Base-by-base conservation (phyloP, 2,888 invertebrate genomes). In the Xanthia togata region DNA sequence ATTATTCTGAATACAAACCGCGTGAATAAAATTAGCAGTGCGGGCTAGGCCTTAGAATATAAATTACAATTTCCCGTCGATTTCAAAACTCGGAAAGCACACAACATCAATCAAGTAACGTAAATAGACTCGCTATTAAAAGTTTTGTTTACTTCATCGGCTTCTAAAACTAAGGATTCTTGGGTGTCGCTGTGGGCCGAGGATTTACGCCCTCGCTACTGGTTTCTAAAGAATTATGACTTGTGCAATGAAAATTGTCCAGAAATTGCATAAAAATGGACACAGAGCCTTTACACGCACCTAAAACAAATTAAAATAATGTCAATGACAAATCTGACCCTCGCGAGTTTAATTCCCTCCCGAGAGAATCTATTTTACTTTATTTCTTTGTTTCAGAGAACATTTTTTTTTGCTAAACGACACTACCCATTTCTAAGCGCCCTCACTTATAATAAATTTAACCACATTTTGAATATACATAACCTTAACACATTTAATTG, bases 51-150 rank as follows among this genome's bases (percentile, higher is more conserved):
- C 44, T 47, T 17, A 50, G 50, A 62, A 72, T 53, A 79, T 79
- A 85, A 87, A 83, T 87, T 76, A 68, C 75, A 79, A 83, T 87
- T 87, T 82, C 41, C 53, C 68, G 53, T 65, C 60, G 78, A 81
- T 81, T 78, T 76, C 17, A n/a, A 60, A 80, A 78, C 76, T 85
- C 76, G 64, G 41, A 73, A 74, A 86, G 64, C 84, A 88, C 67
- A 87, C 87, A 87, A 85, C 88, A 87, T 87, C 87, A 87, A 87
- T 87, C 87, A 88, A 81, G 65, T 26, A 60, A 76, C 60, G 67
- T 72, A 81, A 87, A 82, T 86, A 88, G 64, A 75, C 26, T 78
- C 65, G 70, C 78, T 79, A 72, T 63, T 73, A 41, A 60, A 88
- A 87, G 70, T 87, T 87, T 73, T 78, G 83, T 77, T 80, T 81